Conservation (phyloP, 2,113 vertebrate genomes). For the Rhineura floridana region DNA sequence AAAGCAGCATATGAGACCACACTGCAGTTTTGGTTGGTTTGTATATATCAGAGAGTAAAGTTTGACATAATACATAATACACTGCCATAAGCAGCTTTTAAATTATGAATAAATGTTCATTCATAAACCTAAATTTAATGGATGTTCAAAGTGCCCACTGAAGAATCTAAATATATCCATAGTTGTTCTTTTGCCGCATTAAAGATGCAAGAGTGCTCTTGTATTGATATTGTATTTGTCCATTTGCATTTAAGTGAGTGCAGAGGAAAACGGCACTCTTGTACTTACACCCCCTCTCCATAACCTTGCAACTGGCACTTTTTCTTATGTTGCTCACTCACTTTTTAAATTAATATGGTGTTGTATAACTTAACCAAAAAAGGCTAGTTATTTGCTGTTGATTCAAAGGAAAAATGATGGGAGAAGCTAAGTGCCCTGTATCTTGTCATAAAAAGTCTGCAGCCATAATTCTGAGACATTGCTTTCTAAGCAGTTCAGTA, state of each 20-base stretch:
- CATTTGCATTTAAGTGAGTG: not conserved
- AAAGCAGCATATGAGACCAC: not conserved
- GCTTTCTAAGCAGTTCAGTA: not conserved
- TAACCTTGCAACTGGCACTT: not conserved
- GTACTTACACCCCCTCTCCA: not conserved
- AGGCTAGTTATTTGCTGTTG: not conserved
- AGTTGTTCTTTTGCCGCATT: not conserved
- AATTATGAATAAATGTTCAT: slow-evolving; percentile 8
- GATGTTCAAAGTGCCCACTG: not conserved
- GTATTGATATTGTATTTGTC: not conserved
- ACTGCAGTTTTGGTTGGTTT: not conserved
- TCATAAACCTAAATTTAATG: slow-evolving; percentile 11
- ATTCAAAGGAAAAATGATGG: not conserved
- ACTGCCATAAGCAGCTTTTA: not conserved
- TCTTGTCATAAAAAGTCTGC: not conserved
- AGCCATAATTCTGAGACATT: not conserved
- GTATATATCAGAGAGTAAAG: not conserved
- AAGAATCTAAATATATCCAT: not conserved
- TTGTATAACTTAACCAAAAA: not conserved
- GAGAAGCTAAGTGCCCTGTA: not conserved
- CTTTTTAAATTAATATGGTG: not conserved
- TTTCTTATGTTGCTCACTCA: not conserved
- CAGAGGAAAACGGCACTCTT: not conserved
- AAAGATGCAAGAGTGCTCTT: not conserved
- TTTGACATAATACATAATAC: not conserved